These are phyloP conservation scores for Halcyon chelicuti DNA, from an alignment of 2,797 vertebrate species.

Conservation along the genomic window DNA sequence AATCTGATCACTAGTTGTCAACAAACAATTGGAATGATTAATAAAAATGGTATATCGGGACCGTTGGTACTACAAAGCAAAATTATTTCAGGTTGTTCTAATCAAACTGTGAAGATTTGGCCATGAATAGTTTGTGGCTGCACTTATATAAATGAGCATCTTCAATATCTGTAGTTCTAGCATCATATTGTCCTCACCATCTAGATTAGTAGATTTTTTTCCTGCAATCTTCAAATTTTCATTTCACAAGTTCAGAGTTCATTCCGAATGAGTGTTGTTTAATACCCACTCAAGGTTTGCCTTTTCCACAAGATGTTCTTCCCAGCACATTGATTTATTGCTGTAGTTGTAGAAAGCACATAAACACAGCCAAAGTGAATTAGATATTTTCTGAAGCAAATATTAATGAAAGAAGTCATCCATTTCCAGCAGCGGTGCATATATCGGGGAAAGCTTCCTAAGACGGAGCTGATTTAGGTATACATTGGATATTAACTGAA, in stretches of 20 bases:
- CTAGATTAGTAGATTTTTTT: not conserved
- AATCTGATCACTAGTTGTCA: not conserved
- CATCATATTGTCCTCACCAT: not conserved
- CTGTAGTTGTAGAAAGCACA: slow-evolving; percentile 14
- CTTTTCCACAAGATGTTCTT: slow-evolving; percentile 11
- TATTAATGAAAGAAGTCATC: slow-evolving; percentile 49
- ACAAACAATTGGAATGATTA: not conserved
- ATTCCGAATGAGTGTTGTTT: not conserved
- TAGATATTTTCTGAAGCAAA: slow-evolving; percentile 53
- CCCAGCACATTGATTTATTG: not conserved
- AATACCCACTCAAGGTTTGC: not conserved
- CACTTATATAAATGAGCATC: not conserved
- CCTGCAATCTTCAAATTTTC: not conserved
- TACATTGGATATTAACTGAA: slow-evolving; percentile 17
- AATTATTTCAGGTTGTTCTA: not conserved
- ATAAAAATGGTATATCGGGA: not conserved
- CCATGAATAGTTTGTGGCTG: not conserved
- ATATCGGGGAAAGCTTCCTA: not conserved
- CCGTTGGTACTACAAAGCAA: not conserved
- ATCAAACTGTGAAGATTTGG: not conserved
- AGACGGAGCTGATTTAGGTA: not conserved
- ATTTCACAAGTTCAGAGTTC: slow-evolving; percentile 11
- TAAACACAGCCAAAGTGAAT: slow-evolving; percentile 43
- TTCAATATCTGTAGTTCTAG: not conserved
- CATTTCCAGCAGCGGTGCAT: slow-evolving; percentile 1